Conservation (phyloP, 1,140 invertebrate genomes). For the Brachionus asplanchnoidis region DNA sequence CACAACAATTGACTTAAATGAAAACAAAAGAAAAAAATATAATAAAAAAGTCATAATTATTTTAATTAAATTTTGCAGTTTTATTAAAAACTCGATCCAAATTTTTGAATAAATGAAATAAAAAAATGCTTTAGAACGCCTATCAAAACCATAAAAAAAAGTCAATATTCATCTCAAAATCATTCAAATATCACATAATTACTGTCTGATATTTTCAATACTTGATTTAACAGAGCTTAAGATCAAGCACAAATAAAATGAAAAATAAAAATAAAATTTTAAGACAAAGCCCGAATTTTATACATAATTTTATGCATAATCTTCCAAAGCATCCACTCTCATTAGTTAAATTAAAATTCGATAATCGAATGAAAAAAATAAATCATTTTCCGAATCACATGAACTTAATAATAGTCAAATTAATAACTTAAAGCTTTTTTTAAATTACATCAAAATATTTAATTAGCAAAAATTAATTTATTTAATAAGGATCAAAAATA, state of each 20-base stretch:
- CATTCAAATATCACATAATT: too few relatives aligned
- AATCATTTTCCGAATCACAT: not conserved
- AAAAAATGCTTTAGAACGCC: too few relatives aligned
- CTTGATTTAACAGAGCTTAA: not conserved
- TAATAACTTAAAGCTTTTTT: not conserved
- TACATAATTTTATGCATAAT: too few relatives aligned
- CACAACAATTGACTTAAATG: too few relatives aligned
- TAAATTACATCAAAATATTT: not conserved
- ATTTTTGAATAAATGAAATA: too few relatives aligned
- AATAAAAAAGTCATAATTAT: too few relatives aligned
- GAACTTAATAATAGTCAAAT: not conserved
- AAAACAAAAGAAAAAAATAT: too few relatives aligned
- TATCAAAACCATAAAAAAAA: too few relatives aligned
- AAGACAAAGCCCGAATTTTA: not conserved
- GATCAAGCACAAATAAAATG: not conserved
- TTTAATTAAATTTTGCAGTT: too few relatives aligned
- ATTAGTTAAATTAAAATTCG: not conserved
- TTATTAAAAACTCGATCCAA: too few relatives aligned
- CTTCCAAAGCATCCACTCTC: not conserved
- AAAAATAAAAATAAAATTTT: not conserved
- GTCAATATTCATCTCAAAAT: too few relatives aligned
- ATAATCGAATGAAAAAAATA: not conserved
- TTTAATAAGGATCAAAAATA: not conserved
- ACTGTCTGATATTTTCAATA: too few relatives aligned
- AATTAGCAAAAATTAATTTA: not conserved